A percentile compares a stretch with the other conserved stretches of the same genome.
phyloP scores from a whole-genome alignment of 2,888 invertebrate genomes.

The Aproaerema taeniolella region DNA sequence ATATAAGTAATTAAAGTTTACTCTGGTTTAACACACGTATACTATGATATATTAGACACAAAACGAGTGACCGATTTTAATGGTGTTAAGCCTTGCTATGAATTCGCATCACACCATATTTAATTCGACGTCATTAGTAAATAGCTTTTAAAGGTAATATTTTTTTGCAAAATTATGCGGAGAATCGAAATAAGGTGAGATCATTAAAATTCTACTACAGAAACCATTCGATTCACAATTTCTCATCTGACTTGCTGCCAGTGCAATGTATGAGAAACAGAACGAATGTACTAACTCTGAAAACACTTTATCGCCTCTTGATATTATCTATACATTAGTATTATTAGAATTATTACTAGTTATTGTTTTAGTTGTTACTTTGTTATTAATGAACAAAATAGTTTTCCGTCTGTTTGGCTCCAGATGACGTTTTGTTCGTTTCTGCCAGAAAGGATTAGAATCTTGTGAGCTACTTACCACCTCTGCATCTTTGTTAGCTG shows the following conservation, averaged over 20 bases:
- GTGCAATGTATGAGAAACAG: conserved; percentile 59
- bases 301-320: conserved; percentile 23
- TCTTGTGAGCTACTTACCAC: conserved; percentile 66
- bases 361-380: conserved; percentile 50
- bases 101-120: too few relatives aligned
- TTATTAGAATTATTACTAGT: conserved; percentile 32
- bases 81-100: too few relatives aligned
- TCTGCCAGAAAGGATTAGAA: conserved; percentile 69
- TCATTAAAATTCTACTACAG: conserved; percentile 53
- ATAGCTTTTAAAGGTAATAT: too few relatives aligned
- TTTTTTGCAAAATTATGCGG: too few relatives aligned
- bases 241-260: conserved; percentile 57
- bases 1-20: conserved; percentile 21
- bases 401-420: conserved; percentile 72
- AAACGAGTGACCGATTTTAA: too few relatives aligned
- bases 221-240: conserved; percentile 35
- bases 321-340: conserved; percentile 31
- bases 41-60: too few relatives aligned
- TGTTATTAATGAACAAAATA: conserved; percentile 70
- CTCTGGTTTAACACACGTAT: conserved; percentile 36
- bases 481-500: conserved; percentile 39
- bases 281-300: conserved; percentile 28
- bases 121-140: too few relatives aligned
- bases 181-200: conserved; percentile 33
- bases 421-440: conserved; percentile 54